Base-by-base conservation (phyloP, 2,888 invertebrate genomes). In the Tholera decimalis region DNA sequence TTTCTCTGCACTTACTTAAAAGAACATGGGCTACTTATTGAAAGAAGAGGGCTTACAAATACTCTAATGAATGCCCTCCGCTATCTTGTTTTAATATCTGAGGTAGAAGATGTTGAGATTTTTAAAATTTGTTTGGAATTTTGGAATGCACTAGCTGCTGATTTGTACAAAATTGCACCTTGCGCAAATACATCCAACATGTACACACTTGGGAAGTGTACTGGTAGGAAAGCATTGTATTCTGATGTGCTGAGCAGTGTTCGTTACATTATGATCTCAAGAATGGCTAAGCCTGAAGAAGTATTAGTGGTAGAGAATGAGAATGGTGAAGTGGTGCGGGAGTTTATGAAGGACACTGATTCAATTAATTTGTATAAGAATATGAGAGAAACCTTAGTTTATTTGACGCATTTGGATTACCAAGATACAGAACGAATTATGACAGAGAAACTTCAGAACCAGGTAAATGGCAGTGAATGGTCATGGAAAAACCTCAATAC, bases 401-500 rank as follows among this genome's bases (percentile, higher is more conserved):
- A 99, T 93, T 96, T 99, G 77, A 99, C 99, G 39, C 99, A 99
- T 97, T 97, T 99, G 91, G 99, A 99, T 95, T 99, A 98, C 92
- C 97, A 97, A 60, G 99, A 99, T 91, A 99, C 99, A 13, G 99
- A 99, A 95, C 96, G 98, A 82, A 99, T 99, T 73, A 99, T 99
- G 99, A 99, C 99, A 63, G 98, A 99, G 85, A 99, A 99, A 90
- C 95, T 99, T 28, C 98, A 99, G 87, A 99, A 99, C 91, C 99
- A 99, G 96, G 99, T 99, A 3, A 99, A 99, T 94, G 99, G 99
- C 7, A 97, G 97, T 33, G 99, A 99, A 92, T 99, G 99, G 98
- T 99, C 99, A 9, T 99, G 99, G 99, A 99, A 99, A 93, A 99
- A 99, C 94, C 96, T 99, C 61, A 99, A 99, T 90, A 99, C 99